Evolutionary conservation across 2,113 vertebrate genomes (phyloP).

Genomic region (Rattus norvegicus): GRCr8 NC_086025.1:50972501-50973000

Average conservation of each 20-base stretch:
- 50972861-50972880: constrained; percentile 55
- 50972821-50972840: not conserved
- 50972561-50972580: not conserved
- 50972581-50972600: not conserved
- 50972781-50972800: not conserved
- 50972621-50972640: not conserved
- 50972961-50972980: constrained; percentile 71
- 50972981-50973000: constrained; percentile 69
- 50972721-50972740: not conserved
- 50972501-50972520: not conserved
- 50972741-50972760: constrained; percentile 8
- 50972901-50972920: constrained; percentile 52
- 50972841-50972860: constrained; percentile 22
- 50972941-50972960: not conserved
- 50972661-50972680: not conserved
- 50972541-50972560: not conserved
- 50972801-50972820: not conserved
- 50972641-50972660: not conserved
- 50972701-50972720: not conserved
- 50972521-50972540: too few relatives aligned
- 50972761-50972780: not conserved
- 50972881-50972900: constrained; percentile 42
- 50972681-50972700: not conserved
- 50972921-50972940: constrained; percentile 62
- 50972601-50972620: not conserved